Evolutionary conservation across 2,113 vertebrate genomes (phyloP), one percentile per base, ranked within the genome.

Genomic region (Ivindomyrus marchei): DNA sequence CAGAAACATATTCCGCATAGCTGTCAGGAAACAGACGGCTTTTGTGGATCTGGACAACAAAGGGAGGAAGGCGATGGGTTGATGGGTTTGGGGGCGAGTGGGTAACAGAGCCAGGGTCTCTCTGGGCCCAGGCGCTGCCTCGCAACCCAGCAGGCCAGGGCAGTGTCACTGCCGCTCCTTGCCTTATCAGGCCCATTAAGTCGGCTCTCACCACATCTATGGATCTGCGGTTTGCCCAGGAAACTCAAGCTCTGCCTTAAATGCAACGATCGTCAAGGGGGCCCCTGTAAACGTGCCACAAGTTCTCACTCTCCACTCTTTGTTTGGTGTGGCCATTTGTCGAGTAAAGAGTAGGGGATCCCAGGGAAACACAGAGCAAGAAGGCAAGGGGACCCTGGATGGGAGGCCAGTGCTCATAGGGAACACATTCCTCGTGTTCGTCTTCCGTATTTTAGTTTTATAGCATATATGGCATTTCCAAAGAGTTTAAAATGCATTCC

Each of bases 11-110:
- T 49, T 70, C 36, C n/a, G 7, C 27, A 45, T 47, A 24, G 42
- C 46, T 39, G 56, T 88, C 87, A 88, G 90, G 90, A 90, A 90
- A 90, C 90, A 84, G 87, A 53, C 70, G 11, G 31, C 8, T 77
- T 80, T 52, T 52, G 19, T 87, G 58, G 5, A 24, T 52, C 50
- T 53, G 17, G 4, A 50, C 27, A 90, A 88, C 86, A 90, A 88
- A 90, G 83, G 87, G 24, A 90, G 90, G 90, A 90, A 84, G 74
- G 50, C 17, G 31, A 46, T 53, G 21, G 31, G 3, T 24, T 50
- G 24, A 8, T 27, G 4, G 8, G 27, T 36, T 27, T 15, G 50
- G 36, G 21, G 50, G 45, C n/a, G 53, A 19, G 8, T 85, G 17
- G 19, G 74, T 39, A 87, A 17, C 27, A 50, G 3, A 31, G 39